Evolutionary conservation across 2,113 vertebrate genomes (phyloP).

Genomic region (Thunnus thynnus): DNA sequence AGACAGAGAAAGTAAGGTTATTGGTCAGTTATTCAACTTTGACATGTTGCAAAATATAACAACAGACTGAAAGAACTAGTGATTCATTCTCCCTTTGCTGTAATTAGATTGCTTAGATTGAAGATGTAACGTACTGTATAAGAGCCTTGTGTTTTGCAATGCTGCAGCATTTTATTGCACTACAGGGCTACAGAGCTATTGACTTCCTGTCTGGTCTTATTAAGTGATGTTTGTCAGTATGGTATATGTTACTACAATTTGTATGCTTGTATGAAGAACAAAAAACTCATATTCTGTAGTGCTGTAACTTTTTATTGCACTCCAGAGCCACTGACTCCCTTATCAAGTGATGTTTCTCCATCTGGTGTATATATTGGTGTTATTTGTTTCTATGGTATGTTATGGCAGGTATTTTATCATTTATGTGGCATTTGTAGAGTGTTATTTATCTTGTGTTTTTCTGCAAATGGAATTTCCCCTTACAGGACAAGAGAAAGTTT

Average conservation of each 20-base stretch:
- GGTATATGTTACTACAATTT: constrained; percentile 11
- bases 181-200: constrained; percentile 20
- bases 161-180: constrained; percentile 46
- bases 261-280: constrained; percentile 29
- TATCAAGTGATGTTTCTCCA: constrained; percentile 12
- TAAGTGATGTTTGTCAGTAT: constrained; percentile 41
- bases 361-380: background rate
- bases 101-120: constrained; percentile 43
- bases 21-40: background rate
- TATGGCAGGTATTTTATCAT: constrained; percentile 1
- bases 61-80: background rate
- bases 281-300: constrained; percentile 11
- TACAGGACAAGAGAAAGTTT: background rate
- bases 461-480: constrained; percentile 37
- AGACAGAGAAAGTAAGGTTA: background rate
- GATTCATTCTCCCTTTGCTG: constrained; percentile 6
- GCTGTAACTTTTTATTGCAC: constrained; percentile 47
- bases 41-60: background rate
- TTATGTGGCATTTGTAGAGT: background rate
- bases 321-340: background rate
- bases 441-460: constrained; percentile 35
- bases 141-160: constrained; percentile 12
- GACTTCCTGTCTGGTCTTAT: constrained; percentile 55
- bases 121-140: constrained; percentile 9
- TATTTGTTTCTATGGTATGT: background rate